phyloP scores from a whole-genome alignment of 2,113 vertebrate genomes.

The Brachypodius melanocephalos region DNA sequence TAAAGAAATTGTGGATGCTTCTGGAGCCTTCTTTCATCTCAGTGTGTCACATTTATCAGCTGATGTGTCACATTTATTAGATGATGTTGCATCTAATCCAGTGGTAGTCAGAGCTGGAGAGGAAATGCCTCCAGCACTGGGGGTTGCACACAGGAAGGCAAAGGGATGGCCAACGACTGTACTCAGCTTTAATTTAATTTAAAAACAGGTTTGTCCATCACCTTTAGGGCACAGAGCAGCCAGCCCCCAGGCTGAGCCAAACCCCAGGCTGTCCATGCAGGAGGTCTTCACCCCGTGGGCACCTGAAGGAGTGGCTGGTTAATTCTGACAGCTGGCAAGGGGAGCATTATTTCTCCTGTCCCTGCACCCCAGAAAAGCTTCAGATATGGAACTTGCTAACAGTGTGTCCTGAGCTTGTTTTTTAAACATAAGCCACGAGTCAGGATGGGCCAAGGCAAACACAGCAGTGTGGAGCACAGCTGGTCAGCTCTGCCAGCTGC shows the following conservation, averaged over 20 bases:
- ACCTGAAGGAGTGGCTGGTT: fast-evolving
- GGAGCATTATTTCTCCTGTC: not conserved
- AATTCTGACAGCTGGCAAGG: not conserved
- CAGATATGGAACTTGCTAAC: not conserved
- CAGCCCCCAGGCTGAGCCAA: not conserved
- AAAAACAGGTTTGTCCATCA: not conserved
- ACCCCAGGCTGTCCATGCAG: too few species aligned
- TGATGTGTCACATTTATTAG: too few species aligned
- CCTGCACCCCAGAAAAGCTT: not conserved
- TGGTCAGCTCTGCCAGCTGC: not conserved
- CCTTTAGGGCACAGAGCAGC: not conserved
- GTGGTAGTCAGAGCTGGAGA: not conserved
- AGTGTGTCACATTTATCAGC: not conserved
- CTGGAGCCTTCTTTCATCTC: not conserved
- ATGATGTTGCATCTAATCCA: not conserved
- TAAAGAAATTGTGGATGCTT: fast-evolving
- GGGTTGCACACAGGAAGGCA: not conserved
- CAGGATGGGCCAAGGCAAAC: not conserved
- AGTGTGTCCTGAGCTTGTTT: not conserved
- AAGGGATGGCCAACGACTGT: fast-evolving
- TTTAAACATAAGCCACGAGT: not conserved
- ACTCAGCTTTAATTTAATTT: not conserved
- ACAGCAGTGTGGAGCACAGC: not conserved
- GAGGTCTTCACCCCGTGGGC: not conserved
- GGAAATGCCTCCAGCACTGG: not conserved